These are phyloP conservation scores for Diploptera punctata DNA, from an alignment of 2,888 invertebrate species.

Conservation along the genomic window DNA sequence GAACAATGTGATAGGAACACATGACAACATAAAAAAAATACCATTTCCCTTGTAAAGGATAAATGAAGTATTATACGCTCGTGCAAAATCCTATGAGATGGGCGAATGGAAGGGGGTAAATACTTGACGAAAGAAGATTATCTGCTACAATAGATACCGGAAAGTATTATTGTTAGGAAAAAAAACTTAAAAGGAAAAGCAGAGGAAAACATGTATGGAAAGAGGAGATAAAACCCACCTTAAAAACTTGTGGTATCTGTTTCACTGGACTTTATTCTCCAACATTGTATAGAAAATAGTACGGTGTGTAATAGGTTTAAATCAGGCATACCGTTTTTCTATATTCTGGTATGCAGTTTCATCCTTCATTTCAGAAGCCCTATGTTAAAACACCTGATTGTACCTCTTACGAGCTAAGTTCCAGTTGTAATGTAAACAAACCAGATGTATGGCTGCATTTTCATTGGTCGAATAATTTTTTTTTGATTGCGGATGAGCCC, in stretches of 20 bases:
- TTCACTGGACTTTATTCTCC: not conserved
- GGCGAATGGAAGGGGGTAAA: not conserved
- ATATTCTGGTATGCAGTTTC: not conserved
- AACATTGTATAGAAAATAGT: no score
- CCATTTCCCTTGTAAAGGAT: not conserved
- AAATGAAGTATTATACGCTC: constrained; percentile 6
- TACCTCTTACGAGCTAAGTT: no score
- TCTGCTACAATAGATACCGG: constrained; percentile 7
- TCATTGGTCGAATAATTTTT: no score
- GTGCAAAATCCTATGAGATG: not conserved
- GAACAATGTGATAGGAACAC: not conserved
- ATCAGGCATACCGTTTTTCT: not conserved
- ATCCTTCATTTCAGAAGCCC: no score
- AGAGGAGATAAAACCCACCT: not conserved
- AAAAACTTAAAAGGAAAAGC: not conserved
- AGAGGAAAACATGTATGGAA: not conserved
- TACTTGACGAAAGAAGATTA: not conserved
- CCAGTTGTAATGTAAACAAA: no score
- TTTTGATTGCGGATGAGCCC: no score
- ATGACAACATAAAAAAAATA: not conserved
- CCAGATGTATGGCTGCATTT: no score
- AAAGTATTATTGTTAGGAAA: not conserved
- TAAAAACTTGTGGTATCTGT: not conserved
- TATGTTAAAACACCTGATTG: no score
- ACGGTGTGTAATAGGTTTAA: not conserved